Evolutionary conservation across 2,888 invertebrate species (phyloP), one percentile per base, ranked within the genome.

Genomic region (Cephus spinipes): DNA sequence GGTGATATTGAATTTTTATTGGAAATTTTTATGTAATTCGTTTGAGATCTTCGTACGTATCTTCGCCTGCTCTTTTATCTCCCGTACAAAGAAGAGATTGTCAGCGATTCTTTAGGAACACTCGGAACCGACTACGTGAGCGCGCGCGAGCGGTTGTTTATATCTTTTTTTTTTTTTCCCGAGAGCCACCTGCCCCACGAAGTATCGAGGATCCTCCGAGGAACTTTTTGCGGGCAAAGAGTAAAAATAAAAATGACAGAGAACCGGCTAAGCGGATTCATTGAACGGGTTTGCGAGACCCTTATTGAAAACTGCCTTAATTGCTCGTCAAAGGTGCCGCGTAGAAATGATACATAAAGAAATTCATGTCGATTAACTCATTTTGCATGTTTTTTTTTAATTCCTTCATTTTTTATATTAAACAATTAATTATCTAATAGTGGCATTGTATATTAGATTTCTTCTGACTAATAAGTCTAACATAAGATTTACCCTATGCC

Each of bases 101-200:
- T 55, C 55, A 23, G 55, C 55, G 55, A 55, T 55, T 55, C 55
- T 55, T 55, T 55, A 9, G 9, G 23, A 55, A 55, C 55, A 55
- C 23, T 55, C 55, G 23, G 55, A 55, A 55, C 23, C 9, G 55
- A 55, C 55, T 55, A 55, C 55, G 55, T 55, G 55, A 55, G 55
- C 55, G 55, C 55, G 55, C 55, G 55, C 55, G 55, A 55, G 55
- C 55, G 23, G 55, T 55, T 55, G 9, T 55, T 55, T 55, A 23
- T 9, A 23, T 55, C 23, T 81, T 78, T 73, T 81, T 82, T 31
- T 31, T 32, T 3, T 32, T 85, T 85, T 85, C 78, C 84, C 76
- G 80, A 77, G 80, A 78, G 80, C 84, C 85, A 85, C 84, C 85
- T 85, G 85, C 83, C 84, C 78, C 84, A 82, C 83, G 85, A 85